These are phyloP conservation scores for Amphiprion ocellaris DNA, from an alignment of 2,113 vertebrate genomes.

Conservation along the genomic window DNA sequence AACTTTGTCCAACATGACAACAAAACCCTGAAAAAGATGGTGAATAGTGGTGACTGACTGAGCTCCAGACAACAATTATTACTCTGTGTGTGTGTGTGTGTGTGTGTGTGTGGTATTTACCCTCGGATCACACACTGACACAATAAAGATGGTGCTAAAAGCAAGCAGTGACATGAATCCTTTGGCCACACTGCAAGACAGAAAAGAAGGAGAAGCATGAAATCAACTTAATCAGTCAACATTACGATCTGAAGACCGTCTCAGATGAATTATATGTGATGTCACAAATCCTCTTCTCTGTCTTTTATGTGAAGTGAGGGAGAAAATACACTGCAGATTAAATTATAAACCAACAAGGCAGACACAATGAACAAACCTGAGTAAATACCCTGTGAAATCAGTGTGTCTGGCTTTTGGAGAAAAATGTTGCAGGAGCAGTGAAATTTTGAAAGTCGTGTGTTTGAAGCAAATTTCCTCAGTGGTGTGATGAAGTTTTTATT, in stretches of 20 bases:
- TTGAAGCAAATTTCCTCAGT: slow-evolving; percentile 5
- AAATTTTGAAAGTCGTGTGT: background rate
- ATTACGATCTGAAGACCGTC: slow-evolving; percentile 10
- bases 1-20: slow-evolving; percentile 79
- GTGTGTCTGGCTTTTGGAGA: background rate
- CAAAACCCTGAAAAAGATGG: slow-evolving; percentile 73
- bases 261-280: background rate
- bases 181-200: slow-evolving; percentile 64
- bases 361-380: background rate
- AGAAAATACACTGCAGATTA: slow-evolving; percentile 13
- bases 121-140: slow-evolving; percentile 80
- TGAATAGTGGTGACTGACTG: background rate
- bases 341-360: slow-evolving; percentile 12
- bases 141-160: slow-evolving; percentile 78
- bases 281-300: background rate
- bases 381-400: slow-evolving; percentile 47
- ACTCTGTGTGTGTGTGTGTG: slow-evolving; percentile 5
- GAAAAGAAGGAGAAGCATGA: slow-evolving; percentile 15
- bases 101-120: slow-evolving; percentile 54
- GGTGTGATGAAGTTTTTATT: no score
- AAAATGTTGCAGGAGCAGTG: slow-evolving; percentile 1
- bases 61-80: background rate
- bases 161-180: slow-evolving; percentile 75
- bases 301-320: slow-evolving; percentile 5
- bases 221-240: slow-evolving; percentile 41